Conservation (phyloP, 2,113 vertebrate genomes). For the Oxyura jamaicensis region DNA sequence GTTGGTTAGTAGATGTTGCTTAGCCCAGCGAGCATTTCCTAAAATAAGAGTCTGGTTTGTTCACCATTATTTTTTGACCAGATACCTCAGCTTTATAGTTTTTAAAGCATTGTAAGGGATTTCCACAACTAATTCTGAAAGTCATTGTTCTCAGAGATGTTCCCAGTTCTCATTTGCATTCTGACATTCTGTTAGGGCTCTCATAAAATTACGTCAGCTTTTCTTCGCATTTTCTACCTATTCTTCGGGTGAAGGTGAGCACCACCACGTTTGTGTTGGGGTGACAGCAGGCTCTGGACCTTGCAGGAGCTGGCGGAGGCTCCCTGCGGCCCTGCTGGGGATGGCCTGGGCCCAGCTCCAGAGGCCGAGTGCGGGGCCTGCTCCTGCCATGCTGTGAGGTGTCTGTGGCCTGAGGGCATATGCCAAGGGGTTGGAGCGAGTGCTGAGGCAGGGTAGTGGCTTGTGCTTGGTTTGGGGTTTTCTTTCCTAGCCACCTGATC, state of each 20-base stretch:
- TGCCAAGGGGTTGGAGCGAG: not conserved
- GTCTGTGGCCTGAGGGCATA: no score
- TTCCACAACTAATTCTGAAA: not conserved
- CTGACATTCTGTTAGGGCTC: no score
- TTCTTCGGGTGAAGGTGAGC: not conserved
- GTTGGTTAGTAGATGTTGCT: not conserved
- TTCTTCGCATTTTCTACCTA: not conserved
- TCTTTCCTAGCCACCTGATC: accelerated
- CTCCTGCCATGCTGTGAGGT: no score
- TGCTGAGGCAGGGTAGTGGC: no score
- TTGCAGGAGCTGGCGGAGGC: no score
- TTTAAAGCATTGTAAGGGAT: accelerated
- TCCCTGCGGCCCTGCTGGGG: no score
- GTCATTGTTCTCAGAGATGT: accelerated
- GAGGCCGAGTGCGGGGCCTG: no score
- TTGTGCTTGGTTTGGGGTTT: no score
- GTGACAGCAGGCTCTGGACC: no score
- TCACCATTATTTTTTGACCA: accelerated
- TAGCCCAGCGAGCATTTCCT: not conserved
- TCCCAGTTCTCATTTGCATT: not conserved
- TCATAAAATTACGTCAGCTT: not conserved
- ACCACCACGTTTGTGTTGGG: no score
- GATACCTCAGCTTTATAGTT: not conserved
- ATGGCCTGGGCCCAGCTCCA: no score
- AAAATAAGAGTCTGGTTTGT: not conserved